Percentiles rank a stretch among this genome's conserved stretches.
phyloP scores from a whole-genome alignment of 2,113 vertebrate genomes.

The Hippocampus comes region DNA sequence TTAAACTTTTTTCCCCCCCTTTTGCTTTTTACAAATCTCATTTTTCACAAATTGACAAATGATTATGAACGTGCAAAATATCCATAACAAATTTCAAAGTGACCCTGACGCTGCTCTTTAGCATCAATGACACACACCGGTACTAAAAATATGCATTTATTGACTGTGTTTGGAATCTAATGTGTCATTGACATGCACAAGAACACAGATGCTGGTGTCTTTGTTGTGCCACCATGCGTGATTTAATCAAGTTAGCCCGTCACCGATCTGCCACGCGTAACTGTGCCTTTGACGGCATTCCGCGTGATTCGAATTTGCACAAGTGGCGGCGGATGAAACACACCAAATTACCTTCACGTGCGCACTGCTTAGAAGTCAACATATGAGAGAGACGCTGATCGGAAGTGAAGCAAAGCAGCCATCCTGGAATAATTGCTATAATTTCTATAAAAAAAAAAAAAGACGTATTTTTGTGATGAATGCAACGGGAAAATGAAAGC shows the following conservation, averaged over 20 bases:
- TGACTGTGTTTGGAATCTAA: not conserved
- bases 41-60: not conserved
- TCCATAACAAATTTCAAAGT: not conserved
- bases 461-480: constrained; percentile 43
- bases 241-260: constrained; percentile 28
- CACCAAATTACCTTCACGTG: constrained; percentile 19
- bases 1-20: no score
- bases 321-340: constrained; percentile 6
- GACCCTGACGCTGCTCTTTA: not conserved
- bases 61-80: not conserved
- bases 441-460: constrained; percentile 32
- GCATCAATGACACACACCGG: not conserved
- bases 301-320: constrained; percentile 31
- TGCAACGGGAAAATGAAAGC: constrained; percentile 35
- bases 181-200: not conserved
- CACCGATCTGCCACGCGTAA: constrained; percentile 12
- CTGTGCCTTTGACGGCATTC: constrained; percentile 15
- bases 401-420: constrained; percentile 23
- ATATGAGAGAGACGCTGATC: constrained; percentile 34
- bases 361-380: not conserved
- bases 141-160: not conserved
- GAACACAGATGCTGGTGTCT: constrained; percentile 11
- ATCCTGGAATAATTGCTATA: constrained; percentile 28
- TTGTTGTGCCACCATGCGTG: not conserved
- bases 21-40: not conserved